phyloP scores from a whole-genome alignment of 2,113 vertebrate species.

The Xiphorhynchus elegans region DNA sequence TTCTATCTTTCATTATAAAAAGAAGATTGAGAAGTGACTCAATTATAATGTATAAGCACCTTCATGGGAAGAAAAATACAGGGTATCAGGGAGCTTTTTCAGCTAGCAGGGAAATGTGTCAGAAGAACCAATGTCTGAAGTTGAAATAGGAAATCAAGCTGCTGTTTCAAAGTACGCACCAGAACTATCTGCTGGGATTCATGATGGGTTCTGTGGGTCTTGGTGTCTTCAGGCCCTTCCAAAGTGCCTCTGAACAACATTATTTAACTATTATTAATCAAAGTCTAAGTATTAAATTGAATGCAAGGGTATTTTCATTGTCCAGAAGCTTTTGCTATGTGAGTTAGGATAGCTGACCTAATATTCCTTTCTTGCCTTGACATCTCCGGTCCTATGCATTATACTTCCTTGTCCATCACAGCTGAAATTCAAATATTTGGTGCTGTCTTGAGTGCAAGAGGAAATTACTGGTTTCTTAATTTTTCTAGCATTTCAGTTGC shows the following conservation, averaged over 20 bases:
- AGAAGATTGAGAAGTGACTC: constrained; percentile 35
- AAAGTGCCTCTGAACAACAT: neutral
- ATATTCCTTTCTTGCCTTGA: neutral
- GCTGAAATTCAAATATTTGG: neutral
- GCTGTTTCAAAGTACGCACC: neutral
- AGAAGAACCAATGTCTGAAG: neutral
- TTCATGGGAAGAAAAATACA: constrained; percentile 19
- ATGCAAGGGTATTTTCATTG: neutral
- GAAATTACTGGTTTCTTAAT: neutral
- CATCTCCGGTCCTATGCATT: neutral
- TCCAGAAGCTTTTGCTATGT: neutral
- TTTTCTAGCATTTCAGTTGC: neutral
- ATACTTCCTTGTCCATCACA: neutral
- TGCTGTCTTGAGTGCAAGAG: neutral
- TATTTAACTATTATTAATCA: neutral
- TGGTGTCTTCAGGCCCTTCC: neutral
- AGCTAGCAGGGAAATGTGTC: neutral
- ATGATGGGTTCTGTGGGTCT: neutral
- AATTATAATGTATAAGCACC: constrained; percentile 10
- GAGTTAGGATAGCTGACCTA: neutral
- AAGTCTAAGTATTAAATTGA: neutral
- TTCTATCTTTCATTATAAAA: constrained; percentile 24
- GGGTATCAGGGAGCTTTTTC: neutral
- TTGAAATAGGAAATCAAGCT: neutral
- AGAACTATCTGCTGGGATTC: neutral